Base-by-base conservation (phyloP, 2,113 vertebrate genomes). In the Tauraco erythrolophus region DNA sequence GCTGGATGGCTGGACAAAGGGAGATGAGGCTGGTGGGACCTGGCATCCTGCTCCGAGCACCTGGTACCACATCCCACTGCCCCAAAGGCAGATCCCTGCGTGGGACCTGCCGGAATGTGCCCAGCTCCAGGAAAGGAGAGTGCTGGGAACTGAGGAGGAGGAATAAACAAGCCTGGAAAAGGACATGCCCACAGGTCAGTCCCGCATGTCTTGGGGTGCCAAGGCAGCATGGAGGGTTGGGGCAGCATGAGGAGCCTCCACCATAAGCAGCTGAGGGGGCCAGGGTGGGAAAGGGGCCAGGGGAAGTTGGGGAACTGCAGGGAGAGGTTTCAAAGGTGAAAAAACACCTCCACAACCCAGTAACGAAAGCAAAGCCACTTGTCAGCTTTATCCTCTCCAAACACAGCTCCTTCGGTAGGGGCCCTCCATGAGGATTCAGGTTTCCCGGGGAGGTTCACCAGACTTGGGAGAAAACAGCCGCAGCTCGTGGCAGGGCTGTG, bases 381-480 rank as follows among this genome's bases (percentile, higher is more conserved):
- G 91, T 94, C 94, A 97, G 75, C 97, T 97, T 98, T 96, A 83
- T 94, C 85, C 58, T 96, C 72, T 96, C 85, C 97, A 96, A 96
- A 97, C 62, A 84, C 97, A 98, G 96, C 98, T 98, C 97, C 96
- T 98, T 95, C 81, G 62, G 94, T 83, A 92, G 93, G 88, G 64
- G 75, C 91, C 95, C 24, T 1, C 91, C 94, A 41, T 79, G 94
- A 97, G 95, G 94, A 95, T 92, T 92, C 84, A 74, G 94, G 97
- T 97, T 98, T 97, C 97, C 97, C 45, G 78, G 83, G 84, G 33
- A 92, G 53, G 91, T 98, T 99, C 94, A 96, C 17, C 51, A 69
- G 28, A 11, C n/a, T 57, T 1, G 2, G 0, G 23, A 88, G 39
- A 70, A 84, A 87, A 76, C 48, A 35, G n/a, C 56, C 23, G 46